Conservation (phyloP, 2,888 invertebrate species). For the Phasia obesa region DNA sequence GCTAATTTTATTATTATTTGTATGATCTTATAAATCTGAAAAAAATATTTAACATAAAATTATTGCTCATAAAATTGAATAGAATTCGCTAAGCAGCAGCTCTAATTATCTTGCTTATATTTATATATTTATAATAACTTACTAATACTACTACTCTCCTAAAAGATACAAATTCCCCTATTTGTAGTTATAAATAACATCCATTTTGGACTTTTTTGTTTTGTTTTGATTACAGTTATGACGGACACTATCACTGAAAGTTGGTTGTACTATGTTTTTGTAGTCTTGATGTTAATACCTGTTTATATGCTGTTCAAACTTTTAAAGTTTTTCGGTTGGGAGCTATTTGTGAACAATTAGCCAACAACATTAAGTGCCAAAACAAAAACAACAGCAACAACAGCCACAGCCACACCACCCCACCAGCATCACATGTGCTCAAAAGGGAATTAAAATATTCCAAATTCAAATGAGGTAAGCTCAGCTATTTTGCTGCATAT, state of each 20-base stretch:
- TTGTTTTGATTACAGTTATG: constrained; percentile 77
- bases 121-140: neutral
- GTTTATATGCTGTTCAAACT: constrained; percentile 82
- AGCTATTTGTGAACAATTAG: constrained; percentile 82
- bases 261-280: constrained; percentile 81
- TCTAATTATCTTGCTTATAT: too few species aligned
- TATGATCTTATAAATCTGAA: too few species aligned
- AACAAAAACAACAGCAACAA: constrained; percentile 4
- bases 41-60: too few species aligned
- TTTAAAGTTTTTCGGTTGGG: constrained; percentile 82
- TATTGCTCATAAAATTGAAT: too few species aligned
- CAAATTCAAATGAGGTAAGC: constrained; percentile 49
- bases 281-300: constrained; percentile 81
- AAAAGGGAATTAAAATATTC: constrained; percentile 2
- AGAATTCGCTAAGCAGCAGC: too few species aligned
- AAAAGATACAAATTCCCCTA: too few species aligned
- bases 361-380: constrained; percentile 12
- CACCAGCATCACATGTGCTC: neutral
- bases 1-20: too few species aligned
- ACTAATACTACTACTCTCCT: neutral
- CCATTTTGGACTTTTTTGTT: constrained; percentile 58
- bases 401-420: too few species aligned
- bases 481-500: constrained; percentile 59
- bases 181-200: neutral
- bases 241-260: constrained; percentile 82